Base-by-base conservation (phyloP, 2,797 vertebrate species). In the Natrix natrix region DNA sequence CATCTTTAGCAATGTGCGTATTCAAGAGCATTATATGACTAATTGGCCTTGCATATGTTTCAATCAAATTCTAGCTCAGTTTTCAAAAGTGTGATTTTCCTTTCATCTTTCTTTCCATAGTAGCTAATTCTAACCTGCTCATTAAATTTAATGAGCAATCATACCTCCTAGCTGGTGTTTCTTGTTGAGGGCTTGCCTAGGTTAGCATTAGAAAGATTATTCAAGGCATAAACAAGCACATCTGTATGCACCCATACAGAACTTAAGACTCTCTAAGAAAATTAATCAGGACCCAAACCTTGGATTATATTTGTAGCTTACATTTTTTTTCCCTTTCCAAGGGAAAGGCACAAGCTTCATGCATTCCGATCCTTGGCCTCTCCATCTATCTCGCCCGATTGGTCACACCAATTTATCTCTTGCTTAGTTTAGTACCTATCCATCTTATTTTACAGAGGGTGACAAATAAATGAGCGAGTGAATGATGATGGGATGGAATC, bases 71-170 rank as follows among this genome's bases (percentile, higher is more conserved):
- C 95, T 91, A 92, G 88, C 78, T 11, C 91, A 43, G 90, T 74
- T 93, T 95, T 95, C 89, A 94, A 61, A 95, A 92, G 61, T 95
- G 93, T 96, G 90, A 93, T 95, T 95, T 95, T 0, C 24, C 93
- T 95, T 96, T 93, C 93, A 92, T 95, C 89, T 93, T 95, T 86
- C 24, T 95, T 96, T 94, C 95, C 95, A 93, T 61, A 91, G 88
- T 74, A 93, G 91, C 63, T 97, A 94, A 96, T 95, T 96, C 95
- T 95, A 95, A 95, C 93, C 92, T 94, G 92, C 94, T 96, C 94
- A 96, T 96, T 97, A 96, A 94, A 94, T 89, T 93, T 97, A 94
- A 96, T 96, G 94, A 95, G 59, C 61, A 95, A 95, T 95, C 95
- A 90, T 2, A 54, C 87, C 69, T 92, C 78, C 61, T 95, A 54